Evolutionary conservation across 2,113 vertebrate species (phyloP).

Genomic region (Leiothrix lutea): DNA sequence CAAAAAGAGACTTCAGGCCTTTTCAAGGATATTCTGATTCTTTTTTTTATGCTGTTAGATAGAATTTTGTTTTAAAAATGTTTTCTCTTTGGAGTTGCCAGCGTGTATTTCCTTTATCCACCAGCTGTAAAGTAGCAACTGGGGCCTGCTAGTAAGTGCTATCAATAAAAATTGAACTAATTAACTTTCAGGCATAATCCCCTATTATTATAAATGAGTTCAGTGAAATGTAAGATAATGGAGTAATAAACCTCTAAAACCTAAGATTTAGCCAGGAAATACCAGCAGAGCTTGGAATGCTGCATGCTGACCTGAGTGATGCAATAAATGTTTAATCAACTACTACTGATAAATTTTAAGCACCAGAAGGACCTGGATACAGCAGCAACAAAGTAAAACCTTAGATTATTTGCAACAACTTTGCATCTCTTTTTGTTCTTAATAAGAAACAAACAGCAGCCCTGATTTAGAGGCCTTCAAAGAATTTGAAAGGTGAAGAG

Average conservation of each 20-base stretch:
- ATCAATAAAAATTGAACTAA: conserved; percentile 48
- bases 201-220: not conserved
- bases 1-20: not conserved
- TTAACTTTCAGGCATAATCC: conserved; percentile 42
- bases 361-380: not conserved
- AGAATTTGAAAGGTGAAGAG: not conserved
- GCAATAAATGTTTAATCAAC: not conserved
- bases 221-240: conserved; percentile 4
- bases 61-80: not conserved
- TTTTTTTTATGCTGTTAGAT: not conserved
- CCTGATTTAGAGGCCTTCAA: not conserved
- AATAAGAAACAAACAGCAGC: not conserved
- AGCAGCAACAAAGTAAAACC: not conserved
- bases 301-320: not conserved
- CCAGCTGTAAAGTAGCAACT: not conserved
- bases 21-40: not conserved
- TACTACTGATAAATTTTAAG: not conserved
- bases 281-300: not conserved
- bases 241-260: conserved; percentile 16
- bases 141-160: not conserved
- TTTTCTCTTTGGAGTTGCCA: not conserved
- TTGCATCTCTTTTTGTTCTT: not conserved
- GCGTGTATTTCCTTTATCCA: not conserved
- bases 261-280: not conserved
- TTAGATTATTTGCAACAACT: not conserved